A percentile compares a stretch with the other conserved stretches of the same genome.
phyloP scores from a whole-genome alignment of 2,797 vertebrate species.

The Diglossa cyanea region DNA sequence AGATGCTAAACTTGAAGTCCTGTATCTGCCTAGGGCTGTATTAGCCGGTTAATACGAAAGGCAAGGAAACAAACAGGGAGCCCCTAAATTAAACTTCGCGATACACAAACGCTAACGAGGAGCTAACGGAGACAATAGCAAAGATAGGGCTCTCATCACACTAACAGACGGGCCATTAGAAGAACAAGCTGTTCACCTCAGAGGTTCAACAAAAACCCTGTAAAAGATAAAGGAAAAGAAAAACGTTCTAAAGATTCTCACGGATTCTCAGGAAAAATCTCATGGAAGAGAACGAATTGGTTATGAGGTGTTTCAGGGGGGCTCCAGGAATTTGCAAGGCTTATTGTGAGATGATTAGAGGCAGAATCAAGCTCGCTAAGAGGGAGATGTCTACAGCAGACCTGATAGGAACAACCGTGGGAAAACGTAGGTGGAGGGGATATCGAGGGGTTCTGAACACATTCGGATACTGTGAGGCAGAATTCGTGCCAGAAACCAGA shows the following conservation, averaged over 20 bases:
- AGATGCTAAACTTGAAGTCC: background rate
- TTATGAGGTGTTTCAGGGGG: background rate
- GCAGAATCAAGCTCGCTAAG: background rate
- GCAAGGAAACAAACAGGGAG: background rate
- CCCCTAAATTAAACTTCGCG: background rate
- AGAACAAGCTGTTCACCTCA: too few species aligned
- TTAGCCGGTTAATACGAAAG: rapidly evolving
- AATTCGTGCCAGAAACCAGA: rapidly evolving
- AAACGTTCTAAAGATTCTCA: background rate
- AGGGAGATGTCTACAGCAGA: background rate
- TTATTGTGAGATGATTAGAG: background rate
- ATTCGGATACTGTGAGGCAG: rapidly evolving
- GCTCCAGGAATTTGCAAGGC: background rate
- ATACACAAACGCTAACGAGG: background rate
- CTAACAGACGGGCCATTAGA: background rate
- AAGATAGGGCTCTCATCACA: background rate
- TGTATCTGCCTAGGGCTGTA: rapidly evolving
- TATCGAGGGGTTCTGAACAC: background rate
- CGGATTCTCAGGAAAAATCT: background rate
- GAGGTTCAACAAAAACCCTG: background rate
- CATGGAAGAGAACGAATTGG: background rate
- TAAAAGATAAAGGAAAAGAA: rapidly evolving
- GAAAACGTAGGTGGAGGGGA: background rate
- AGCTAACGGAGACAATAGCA: background rate
- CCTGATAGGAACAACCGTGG: background rate